A percentile compares a stretch with the other conserved stretches of the same genome.
Evolutionary conservation across 2,113 vertebrate species (phyloP).

Genomic region (Eleginops maclovinus): DNA sequence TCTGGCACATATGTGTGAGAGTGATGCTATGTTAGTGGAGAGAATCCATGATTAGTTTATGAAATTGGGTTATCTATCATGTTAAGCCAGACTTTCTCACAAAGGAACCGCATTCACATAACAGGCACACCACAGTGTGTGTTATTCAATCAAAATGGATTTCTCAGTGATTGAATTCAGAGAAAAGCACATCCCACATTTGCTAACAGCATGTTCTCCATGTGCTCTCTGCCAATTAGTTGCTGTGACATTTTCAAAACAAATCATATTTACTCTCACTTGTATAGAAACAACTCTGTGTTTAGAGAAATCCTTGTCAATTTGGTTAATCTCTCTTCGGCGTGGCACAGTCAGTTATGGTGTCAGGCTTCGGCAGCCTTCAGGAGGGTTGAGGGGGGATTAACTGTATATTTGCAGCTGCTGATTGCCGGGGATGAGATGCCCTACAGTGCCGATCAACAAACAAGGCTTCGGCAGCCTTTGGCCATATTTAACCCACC

Average conservation of each 20-base stretch:
- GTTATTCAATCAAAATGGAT: conserved; percentile 60
- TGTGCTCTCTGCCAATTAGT: conserved; percentile 47
- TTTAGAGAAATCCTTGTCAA: conserved; percentile 6
- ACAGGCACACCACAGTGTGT: conserved; percentile 8
- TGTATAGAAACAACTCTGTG: conserved; percentile 19
- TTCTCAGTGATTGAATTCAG: conserved; percentile 31
- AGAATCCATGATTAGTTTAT: conserved; percentile 52
- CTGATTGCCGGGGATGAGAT: conserved; percentile 55
- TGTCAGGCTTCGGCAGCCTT: conserved; percentile 42
- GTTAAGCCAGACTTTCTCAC: conserved; percentile 42
- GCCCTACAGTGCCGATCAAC: conserved; percentile 52
- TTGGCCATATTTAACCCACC: conserved; percentile 17
- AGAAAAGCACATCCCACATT: conserved; percentile 30
- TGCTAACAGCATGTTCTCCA: conserved; percentile 44
- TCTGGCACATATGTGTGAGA: conserved; percentile 35
- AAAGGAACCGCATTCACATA: conserved; percentile 13
- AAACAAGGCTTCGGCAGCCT: conserved; percentile 26
- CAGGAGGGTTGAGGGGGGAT: conserved; percentile 42
- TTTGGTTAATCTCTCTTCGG: conserved; percentile 29
- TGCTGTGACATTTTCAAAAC: conserved; percentile 58
- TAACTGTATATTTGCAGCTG: conserved; percentile 65
- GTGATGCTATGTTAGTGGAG: conserved; percentile 11
- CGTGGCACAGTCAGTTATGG: neutral
- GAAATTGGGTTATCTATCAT: conserved; percentile 66
- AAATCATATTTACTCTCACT: conserved; percentile 42